phyloP scores from a whole-genome alignment of 2,113 vertebrate genomes.

The Periophthalmus modestus region DNA sequence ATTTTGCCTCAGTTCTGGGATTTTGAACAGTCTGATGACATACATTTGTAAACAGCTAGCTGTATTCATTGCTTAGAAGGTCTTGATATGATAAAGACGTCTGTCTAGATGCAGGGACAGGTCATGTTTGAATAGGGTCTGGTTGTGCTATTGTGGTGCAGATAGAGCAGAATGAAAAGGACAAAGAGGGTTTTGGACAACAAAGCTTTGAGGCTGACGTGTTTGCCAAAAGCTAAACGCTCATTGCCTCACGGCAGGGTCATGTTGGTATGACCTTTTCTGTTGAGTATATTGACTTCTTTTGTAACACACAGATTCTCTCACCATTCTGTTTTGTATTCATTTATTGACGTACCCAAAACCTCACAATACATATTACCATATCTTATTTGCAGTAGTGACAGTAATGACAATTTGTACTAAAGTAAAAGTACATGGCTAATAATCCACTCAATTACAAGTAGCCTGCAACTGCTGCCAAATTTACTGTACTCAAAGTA shows the following conservation, averaged over 20 bases:
- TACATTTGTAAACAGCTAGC: too few species aligned
- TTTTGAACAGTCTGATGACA: too few species aligned
- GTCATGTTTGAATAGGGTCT: background rate
- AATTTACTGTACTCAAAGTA: too few species aligned
- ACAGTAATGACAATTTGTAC: too few species aligned
- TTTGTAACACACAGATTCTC: constrained; percentile 11
- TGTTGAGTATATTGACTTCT: constrained; percentile 21
- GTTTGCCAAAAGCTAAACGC: constrained; percentile 19
- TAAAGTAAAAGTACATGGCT: too few species aligned
- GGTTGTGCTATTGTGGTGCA: background rate
- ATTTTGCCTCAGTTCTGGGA: too few species aligned
- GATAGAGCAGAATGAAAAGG: background rate
- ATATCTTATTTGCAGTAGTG: background rate
- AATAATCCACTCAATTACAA: too few species aligned
- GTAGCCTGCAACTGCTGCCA: too few species aligned
- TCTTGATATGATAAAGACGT: background rate
- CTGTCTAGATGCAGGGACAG: background rate
- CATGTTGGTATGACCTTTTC: constrained; percentile 3
- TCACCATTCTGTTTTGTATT: background rate
- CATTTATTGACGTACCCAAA: background rate
- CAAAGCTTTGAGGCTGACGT: constrained; percentile 10
- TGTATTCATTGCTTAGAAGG: background rate
- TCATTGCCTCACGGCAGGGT: background rate
- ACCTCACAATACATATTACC: background rate
- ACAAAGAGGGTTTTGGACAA: constrained; percentile 2